Conservation (phyloP, 2,888 invertebrate genomes). For the Tinea pellionella region DNA sequence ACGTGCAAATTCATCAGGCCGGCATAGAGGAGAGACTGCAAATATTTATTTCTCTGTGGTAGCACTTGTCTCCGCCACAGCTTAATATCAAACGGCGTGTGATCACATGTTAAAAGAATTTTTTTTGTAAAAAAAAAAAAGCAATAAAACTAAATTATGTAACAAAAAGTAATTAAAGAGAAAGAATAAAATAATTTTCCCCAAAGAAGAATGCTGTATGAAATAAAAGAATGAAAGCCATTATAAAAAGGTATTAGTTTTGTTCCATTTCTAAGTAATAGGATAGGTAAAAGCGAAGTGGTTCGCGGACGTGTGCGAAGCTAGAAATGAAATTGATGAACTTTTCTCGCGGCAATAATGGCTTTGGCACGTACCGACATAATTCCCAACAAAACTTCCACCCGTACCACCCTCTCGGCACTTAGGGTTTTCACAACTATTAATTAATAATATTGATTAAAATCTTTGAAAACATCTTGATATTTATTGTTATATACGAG, state of each 20-base stretch:
- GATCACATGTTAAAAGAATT: too few species aligned
- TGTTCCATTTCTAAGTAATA: conserved; percentile 11
- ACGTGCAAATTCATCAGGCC: too few species aligned
- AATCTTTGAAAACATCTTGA: too few species aligned
- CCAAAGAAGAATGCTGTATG: background rate
- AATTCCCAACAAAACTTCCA: conserved; percentile 67
- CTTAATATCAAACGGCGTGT: too few species aligned
- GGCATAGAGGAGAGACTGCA: too few species aligned
- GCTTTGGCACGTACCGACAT: conserved; percentile 70
- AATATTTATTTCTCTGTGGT: too few species aligned
- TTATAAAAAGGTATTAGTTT: conserved; percentile 1
- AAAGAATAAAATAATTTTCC: background rate
- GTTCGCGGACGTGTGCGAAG: conserved; percentile 26
- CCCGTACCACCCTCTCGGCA: conserved; percentile 32
- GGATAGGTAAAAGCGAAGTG: conserved; percentile 15
- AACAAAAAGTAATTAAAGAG: too few species aligned
- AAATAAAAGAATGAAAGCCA: background rate
- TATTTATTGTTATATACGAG: too few species aligned
- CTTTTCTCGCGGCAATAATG: conserved; percentile 70
- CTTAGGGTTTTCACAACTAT: conserved; percentile 39
- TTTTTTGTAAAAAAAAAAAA: too few species aligned
- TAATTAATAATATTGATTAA: background rate
- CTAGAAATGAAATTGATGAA: conserved; percentile 70
- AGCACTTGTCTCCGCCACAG: too few species aligned
- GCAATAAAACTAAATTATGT: too few species aligned